Evolutionary conservation across 2,113 vertebrate genomes (phyloP), one percentile per base, ranked within the genome.

Genomic region (Aix galericulata): DNA sequence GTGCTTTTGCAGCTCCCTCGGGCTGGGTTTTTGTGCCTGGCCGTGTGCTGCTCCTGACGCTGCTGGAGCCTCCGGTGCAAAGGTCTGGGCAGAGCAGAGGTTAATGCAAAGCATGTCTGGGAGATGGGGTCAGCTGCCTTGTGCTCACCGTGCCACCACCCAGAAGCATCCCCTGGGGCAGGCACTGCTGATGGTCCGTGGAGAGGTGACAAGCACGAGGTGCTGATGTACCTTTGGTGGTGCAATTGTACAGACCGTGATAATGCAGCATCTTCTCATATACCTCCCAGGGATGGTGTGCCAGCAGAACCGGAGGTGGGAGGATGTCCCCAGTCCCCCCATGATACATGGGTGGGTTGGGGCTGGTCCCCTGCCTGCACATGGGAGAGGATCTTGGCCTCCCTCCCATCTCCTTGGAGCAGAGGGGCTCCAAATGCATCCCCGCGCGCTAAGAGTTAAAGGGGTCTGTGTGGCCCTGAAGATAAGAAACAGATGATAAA

Each of bases 401-500:
- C 44, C 79, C 22, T 8, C 22, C 23, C 52, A 0, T 14, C 18
- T 59, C 25, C 60, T 42, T 13, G 7, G 59, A 62, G 88, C 87
- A 53, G 15, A 9, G 82, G 74, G 40, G 27, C 69, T 52, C 13
- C 5, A 27, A 60, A 18, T 25, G n/a, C 7, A 79, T 88, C 46
- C 53, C 52, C 6, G 69, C 8, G 58, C 77, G 5, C n/a, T 1
- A 68, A 58, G 87, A 86, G 93, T 59, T 64, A 66, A 66, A 92
- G 77, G 88, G 69, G 8, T 75, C 4, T 1, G 10, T 3, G 73
- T 22, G 2, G 50, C 88, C 83, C 68, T 50, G 84, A 88, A 91
- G 96, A 88, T 69, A 63, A 90, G 87, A 94, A 96, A 32, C 85
- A 85, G 95, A 83, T 77, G 97, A 93, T 68, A 59, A 78, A 92